Conservation (phyloP, 1,140 invertebrate species). For the Linepithema humile region DNA sequence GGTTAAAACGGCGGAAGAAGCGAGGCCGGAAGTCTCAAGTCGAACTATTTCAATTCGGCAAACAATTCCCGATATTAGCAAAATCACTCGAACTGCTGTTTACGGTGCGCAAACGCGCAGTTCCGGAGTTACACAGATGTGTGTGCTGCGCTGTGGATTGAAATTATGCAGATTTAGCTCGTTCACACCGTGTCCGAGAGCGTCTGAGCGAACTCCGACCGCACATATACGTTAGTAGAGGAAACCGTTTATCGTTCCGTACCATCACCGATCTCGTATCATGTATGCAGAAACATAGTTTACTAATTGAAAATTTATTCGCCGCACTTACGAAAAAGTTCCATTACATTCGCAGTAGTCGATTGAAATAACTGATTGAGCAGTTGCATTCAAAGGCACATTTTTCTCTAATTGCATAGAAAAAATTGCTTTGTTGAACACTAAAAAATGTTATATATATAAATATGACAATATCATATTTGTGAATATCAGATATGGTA, state of each 20-base stretch:
- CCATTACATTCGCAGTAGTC: not conserved
- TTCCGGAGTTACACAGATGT: constrained; percentile 38
- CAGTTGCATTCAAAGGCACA: not conserved
- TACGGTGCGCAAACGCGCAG: constrained; percentile 44
- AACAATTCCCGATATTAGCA: constrained; percentile 69
- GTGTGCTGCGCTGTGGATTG: constrained; percentile 32
- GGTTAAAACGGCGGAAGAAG: constrained; percentile 7
- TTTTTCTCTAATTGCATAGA: not conserved
- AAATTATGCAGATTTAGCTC: constrained; percentile 70
- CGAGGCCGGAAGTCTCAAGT: not conserved
- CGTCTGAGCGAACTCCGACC: constrained; percentile 2
- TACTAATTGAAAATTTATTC: constrained; percentile 3
- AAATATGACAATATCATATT: not conserved
- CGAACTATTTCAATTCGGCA: constrained; percentile 69
- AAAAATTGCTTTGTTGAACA: not conserved
- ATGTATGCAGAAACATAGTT: not conserved
- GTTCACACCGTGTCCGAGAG: constrained; percentile 56
- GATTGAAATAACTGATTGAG: not conserved
- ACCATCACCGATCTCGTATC: too few species aligned
- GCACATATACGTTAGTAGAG: not conserved
- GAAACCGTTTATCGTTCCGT: constrained; percentile 15
- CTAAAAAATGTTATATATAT: not conserved
- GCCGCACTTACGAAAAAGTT: not conserved
- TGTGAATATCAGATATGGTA: too few species aligned
- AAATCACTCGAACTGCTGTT: constrained; percentile 45